A percentile compares a stretch with the other conserved stretches of the same genome.
Conservation (phyloP, 2,113 vertebrate species). For the Poeciliopsis occidentalis region DNA sequence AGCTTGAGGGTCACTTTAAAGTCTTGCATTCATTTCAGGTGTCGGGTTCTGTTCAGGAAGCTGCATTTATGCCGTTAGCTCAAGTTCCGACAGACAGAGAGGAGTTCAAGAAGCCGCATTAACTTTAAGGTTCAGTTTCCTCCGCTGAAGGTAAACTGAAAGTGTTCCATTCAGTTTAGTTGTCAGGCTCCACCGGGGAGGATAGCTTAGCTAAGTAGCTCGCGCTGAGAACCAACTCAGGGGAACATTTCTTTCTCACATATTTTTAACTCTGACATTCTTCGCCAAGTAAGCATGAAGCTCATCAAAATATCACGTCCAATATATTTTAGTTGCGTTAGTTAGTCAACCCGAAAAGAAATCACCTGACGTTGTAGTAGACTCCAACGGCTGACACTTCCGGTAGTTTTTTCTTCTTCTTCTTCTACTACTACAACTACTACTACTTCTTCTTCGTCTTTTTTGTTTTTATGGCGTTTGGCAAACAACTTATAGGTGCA, state of each 20-base stretch:
- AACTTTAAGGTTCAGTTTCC: background rate
- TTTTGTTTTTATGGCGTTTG: too few relatives aligned
- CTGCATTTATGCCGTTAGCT: background rate
- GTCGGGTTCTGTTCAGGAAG: background rate
- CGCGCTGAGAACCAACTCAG: slow-evolving; percentile 1
- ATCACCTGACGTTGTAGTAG: background rate
- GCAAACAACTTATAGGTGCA: too few relatives aligned
- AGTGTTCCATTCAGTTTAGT: background rate
- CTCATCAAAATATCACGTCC: background rate
- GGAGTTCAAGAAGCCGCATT: background rate
- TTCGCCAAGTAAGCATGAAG: rapidly evolving
- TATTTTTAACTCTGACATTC: background rate
- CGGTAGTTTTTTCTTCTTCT: background rate
- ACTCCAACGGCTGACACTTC: slow-evolving; percentile 1
- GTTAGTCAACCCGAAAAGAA: background rate
- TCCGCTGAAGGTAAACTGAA: slow-evolving; percentile 18
- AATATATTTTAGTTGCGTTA: background rate
- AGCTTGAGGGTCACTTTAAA: background rate
- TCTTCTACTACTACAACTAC: too few relatives aligned
- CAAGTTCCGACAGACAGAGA: background rate
- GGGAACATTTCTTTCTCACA: slow-evolving; percentile 11
- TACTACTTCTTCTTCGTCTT: too few relatives aligned
- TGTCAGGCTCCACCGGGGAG: background rate
- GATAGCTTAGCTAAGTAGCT: slow-evolving; percentile 32
- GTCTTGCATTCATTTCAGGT: slow-evolving; percentile 1